These are phyloP conservation scores for Novumbra hubbsi DNA, from an alignment of 2,797 vertebrate species.

Conservation along the genomic window DNA sequence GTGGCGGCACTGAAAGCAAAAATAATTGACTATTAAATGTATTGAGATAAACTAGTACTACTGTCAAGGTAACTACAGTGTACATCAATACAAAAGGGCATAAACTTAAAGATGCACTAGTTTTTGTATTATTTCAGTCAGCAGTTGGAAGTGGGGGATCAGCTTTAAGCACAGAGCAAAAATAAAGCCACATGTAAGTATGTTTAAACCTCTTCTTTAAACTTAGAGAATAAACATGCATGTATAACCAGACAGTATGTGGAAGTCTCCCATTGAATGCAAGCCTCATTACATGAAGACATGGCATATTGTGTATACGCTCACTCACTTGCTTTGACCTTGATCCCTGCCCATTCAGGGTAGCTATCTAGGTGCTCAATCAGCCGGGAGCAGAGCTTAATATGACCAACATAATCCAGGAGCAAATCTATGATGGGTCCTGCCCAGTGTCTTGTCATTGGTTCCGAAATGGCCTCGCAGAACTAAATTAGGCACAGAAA, in stretches of 20 bases:
- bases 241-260: neutral
- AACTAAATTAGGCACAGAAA: conserved; percentile 70
- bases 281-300: neutral
- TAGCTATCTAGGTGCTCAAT: conserved; percentile 82
- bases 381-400: conserved; percentile 82
- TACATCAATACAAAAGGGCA: neutral
- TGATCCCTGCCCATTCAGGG: conserved; percentile 80
- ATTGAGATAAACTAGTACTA: neutral
- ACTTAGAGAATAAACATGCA: neutral
- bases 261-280: neutral
- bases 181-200: too few species aligned
- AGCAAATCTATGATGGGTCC: conserved; percentile 84
- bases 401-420: conserved; percentile 85
- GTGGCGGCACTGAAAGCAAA: conserved; percentile 73
- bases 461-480: conserved; percentile 83
- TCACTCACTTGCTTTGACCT: conserved; percentile 80
- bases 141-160: too few species aligned
- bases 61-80: neutral
- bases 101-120: neutral
- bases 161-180: too few species aligned
- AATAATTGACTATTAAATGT: neutral
- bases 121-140: too few species aligned
- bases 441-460: conserved; percentile 66
- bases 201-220: too few species aligned
- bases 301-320: neutral